Evolutionary conservation across 2,113 vertebrate species (phyloP).

Genomic region (Anguilla japonica): DNA sequence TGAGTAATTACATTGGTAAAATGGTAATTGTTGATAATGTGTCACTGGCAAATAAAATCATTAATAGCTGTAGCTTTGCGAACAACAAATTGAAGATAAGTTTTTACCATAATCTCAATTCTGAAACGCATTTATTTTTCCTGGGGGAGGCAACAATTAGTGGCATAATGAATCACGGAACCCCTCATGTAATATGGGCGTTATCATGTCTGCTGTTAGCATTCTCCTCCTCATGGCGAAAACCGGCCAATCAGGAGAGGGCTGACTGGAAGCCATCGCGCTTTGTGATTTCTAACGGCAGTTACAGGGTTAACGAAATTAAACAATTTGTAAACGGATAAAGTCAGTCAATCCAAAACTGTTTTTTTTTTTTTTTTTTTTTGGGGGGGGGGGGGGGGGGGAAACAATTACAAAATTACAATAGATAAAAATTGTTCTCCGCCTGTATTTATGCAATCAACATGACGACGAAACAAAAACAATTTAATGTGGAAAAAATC

Average conservation of each 20-base stretch:
- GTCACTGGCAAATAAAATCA: neutral
- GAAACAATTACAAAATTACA: slow-evolving; percentile 99
- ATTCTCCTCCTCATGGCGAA: neutral
- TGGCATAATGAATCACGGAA: neutral
- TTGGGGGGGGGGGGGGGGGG: slow-evolving; percentile 36
- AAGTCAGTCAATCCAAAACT: slow-evolving; percentile 86
- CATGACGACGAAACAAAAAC: slow-evolving; percentile 99
- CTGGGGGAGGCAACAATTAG: neutral
- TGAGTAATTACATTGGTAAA: neutral
- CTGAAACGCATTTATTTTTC: neutral
- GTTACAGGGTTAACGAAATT: slow-evolving; percentile 90
- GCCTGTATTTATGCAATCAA: slow-evolving; percentile 99
- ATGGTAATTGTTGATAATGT: neutral
- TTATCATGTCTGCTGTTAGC: neutral
- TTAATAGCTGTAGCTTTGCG: neutral
- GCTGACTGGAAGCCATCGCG: slow-evolving; percentile 23
- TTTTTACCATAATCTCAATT: neutral
- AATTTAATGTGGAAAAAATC: slow-evolving; percentile 99
- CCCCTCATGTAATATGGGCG: neutral
- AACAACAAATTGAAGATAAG: neutral
- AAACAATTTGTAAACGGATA: slow-evolving; percentile 96
- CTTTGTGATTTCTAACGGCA: slow-evolving; percentile 65
- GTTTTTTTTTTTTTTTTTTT: slow-evolving; percentile 51
- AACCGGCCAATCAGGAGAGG: neutral
- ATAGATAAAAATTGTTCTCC: slow-evolving; percentile 94